phyloP scores from a whole-genome alignment of 2,113 vertebrate species.

The Manacus vitellinus region DNA sequence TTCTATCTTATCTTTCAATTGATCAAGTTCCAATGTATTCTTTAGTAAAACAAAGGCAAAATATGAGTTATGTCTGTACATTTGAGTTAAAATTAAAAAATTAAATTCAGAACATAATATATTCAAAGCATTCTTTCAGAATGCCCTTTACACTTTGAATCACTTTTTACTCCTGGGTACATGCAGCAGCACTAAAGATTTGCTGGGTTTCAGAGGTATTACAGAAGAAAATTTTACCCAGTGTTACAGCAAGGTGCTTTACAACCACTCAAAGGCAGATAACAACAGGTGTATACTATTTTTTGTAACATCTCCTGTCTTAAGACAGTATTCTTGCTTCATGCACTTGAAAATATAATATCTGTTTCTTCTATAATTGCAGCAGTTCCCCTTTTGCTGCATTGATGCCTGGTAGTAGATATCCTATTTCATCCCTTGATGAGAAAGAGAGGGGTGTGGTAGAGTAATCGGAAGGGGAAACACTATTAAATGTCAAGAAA shows the following conservation, averaged over 20 bases:
- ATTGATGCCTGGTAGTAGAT: background rate
- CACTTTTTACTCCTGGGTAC: background rate
- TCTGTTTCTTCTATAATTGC: background rate
- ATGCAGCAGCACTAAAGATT: background rate
- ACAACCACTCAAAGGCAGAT: background rate
- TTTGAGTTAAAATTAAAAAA: constrained; percentile 25
- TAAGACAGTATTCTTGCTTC: background rate
- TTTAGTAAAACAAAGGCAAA: background rate
- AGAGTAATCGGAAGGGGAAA: background rate
- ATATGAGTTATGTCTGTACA: background rate
- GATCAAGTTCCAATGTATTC: background rate
- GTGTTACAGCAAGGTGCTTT: background rate
- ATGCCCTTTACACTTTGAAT: background rate
- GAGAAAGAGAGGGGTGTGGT: background rate
- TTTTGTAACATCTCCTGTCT: background rate
- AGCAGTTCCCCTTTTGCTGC: background rate
- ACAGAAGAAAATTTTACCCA: background rate
- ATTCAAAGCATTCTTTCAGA: constrained; percentile 14
- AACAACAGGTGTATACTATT: background rate
- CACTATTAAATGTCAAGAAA: background rate
- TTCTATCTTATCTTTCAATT: background rate
- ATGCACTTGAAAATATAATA: background rate
- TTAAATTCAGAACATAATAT: constrained; percentile 9
- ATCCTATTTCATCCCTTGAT: background rate
- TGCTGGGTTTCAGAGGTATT: background rate